Conservation (phyloP, 2,888 invertebrate species). For the Conomelus anceps region DNA sequence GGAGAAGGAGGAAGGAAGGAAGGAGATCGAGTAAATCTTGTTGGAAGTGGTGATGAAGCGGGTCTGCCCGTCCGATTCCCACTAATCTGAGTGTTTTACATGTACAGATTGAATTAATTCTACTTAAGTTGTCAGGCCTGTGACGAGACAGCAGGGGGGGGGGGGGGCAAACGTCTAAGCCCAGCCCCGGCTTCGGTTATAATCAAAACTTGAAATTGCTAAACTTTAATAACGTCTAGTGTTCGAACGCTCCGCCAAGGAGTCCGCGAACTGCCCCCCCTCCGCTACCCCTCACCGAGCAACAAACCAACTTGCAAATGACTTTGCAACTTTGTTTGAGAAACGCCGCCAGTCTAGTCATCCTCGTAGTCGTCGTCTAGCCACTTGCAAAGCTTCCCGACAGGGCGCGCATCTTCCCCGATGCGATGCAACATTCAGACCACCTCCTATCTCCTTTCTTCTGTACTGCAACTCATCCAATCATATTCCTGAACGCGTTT, state of each 20-base stretch:
- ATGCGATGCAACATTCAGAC: background rate
- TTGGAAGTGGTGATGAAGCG: background rate
- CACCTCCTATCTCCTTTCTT: background rate
- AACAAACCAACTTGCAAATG: background rate
- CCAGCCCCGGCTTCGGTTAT: constrained; percentile 15
- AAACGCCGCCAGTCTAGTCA: background rate
- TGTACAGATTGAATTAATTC: constrained; percentile 11
- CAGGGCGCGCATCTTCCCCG: background rate
- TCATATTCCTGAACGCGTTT: background rate
- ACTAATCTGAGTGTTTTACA: constrained; percentile 13
- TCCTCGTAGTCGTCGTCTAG: background rate
- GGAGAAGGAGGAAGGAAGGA: background rate
- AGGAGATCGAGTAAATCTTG: constrained; percentile 12
- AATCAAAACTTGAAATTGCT: constrained; percentile 28
- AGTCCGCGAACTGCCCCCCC: background rate
- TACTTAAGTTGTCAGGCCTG: constrained; percentile 11
- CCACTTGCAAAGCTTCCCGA: background rate
- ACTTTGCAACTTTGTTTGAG: background rate
- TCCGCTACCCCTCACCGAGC: background rate
- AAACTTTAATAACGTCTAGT: constrained; percentile 27
- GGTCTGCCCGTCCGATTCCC: background rate
- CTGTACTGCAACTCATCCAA: background rate
- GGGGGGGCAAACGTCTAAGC: background rate
- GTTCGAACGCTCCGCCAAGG: background rate
- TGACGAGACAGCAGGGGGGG: background rate